phyloP scores from a whole-genome alignment of 2,888 invertebrate genomes.

The Lasioglossum villosulum region DNA sequence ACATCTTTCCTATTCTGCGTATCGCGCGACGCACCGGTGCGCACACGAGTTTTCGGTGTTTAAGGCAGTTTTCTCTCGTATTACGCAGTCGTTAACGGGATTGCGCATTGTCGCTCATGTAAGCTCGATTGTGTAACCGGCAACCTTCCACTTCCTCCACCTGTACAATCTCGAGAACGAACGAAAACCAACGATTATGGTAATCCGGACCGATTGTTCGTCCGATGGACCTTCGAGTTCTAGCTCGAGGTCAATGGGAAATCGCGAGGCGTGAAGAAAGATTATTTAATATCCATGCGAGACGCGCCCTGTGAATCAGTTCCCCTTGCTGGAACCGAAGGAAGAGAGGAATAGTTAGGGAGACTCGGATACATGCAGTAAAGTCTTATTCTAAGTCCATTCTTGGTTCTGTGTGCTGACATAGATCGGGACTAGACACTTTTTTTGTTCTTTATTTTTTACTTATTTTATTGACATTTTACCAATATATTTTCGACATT shows the following conservation, averaged over 20 bases:
- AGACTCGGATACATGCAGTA: no score
- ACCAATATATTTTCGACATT: no score
- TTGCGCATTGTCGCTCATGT: conserved; percentile 55
- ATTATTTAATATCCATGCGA: not conserved
- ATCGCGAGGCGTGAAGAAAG: no score
- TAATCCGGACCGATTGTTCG: conserved; percentile 13
- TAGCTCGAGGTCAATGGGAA: conserved; percentile 3
- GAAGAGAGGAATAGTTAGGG: no score
- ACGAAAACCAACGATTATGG: not conserved
- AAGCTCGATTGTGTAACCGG: conserved; percentile 61
- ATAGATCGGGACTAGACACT: no score
- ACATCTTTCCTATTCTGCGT: conserved; percentile 45
- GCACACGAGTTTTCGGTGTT: conserved; percentile 47
- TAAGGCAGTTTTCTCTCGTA: conserved; percentile 48
- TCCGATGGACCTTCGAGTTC: conserved; percentile 11
- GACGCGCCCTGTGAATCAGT: not conserved
- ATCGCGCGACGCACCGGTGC: conserved; percentile 28
- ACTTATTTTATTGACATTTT: no score
- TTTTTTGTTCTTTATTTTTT: no score
- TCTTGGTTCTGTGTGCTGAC: no score
- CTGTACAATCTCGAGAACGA: not conserved
- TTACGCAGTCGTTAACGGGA: conserved; percentile 63
- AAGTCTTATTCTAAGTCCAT: no score
- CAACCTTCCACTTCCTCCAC: conserved; percentile 31
- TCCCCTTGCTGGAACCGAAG: not conserved